Conservation (phyloP, 2,797 vertebrate genomes). For the Percopsis omiscomaycus region DNA sequence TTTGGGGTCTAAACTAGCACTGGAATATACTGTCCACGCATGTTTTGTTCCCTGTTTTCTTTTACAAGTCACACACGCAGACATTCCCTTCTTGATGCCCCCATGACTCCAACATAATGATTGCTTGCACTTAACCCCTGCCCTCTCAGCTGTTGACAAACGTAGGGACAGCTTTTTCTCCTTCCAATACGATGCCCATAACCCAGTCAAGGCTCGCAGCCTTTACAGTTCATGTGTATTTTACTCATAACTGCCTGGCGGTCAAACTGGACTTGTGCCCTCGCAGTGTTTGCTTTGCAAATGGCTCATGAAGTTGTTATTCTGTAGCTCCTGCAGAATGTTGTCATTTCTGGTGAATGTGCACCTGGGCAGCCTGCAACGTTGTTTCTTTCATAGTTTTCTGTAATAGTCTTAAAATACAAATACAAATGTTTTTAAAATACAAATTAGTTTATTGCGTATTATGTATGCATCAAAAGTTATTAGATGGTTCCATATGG, state of each 20-base stretch:
- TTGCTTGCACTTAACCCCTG: constrained; percentile 70
- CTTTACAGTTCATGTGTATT: constrained; percentile 55
- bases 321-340: constrained; percentile 35
- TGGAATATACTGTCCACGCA: constrained; percentile 49
- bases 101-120: constrained; percentile 63
- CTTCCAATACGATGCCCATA: constrained; percentile 26
- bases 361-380: constrained; percentile 54
- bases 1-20: constrained; percentile 35
- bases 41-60: constrained; percentile 32
- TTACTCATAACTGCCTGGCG: constrained; percentile 13
- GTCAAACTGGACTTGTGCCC: constrained; percentile 21
- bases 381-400: constrained; percentile 28
- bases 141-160: constrained; percentile 58
- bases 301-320: constrained; percentile 61
- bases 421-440: neutral
- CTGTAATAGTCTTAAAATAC: too few species aligned
- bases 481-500: too few species aligned
- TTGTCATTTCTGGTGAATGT: neutral
- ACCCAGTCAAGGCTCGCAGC: constrained; percentile 12
- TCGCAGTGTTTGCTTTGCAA: constrained; percentile 60
- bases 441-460: constrained; percentile 33
- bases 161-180: constrained; percentile 41
- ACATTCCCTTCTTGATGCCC: constrained; percentile 42
- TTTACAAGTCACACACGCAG: neutral
- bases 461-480: constrained; percentile 28